A percentile compares a stretch with the other conserved stretches of the same genome.
Evolutionary conservation across 2,113 vertebrate genomes (phyloP).

Genomic region (Brachyhypopomus occidentalis): DNA sequence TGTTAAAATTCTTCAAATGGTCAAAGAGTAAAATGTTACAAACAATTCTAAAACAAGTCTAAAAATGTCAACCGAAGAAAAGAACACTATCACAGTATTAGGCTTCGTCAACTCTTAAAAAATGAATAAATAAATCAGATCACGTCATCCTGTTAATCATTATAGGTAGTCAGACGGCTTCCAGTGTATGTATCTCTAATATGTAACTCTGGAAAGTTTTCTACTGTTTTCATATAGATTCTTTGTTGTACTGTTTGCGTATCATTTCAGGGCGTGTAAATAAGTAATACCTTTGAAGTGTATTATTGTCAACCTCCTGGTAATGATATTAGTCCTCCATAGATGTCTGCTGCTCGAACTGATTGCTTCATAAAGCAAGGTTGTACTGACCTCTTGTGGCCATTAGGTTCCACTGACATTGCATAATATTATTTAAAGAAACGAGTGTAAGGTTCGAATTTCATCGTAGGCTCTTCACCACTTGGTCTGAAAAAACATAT

Average conservation of each 20-base stretch:
- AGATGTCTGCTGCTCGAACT: not conserved
- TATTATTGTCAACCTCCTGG: not conserved
- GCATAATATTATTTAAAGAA: not conserved
- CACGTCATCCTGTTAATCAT: no score
- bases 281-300: no score
- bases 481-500: no score
- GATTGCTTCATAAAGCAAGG: not conserved
- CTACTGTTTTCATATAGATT: not conserved
- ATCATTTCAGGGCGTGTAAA: no score
- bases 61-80: no score
- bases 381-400: constrained; percentile 45
- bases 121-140: no score
- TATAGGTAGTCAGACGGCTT: no score
- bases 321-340: not conserved
- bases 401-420: not conserved
- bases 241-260: no score
- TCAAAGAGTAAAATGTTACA: not conserved
- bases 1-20: not conserved
- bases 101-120: not conserved
- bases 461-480: no score
- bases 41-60: not conserved
- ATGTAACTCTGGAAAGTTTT: not conserved
- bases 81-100: no score
- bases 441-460: no score
- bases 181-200: not conserved